Evolutionary conservation across 2,888 invertebrate species (phyloP), one percentile per base, ranked within the genome.

Genomic region (Bimastos eiseni): DNA sequence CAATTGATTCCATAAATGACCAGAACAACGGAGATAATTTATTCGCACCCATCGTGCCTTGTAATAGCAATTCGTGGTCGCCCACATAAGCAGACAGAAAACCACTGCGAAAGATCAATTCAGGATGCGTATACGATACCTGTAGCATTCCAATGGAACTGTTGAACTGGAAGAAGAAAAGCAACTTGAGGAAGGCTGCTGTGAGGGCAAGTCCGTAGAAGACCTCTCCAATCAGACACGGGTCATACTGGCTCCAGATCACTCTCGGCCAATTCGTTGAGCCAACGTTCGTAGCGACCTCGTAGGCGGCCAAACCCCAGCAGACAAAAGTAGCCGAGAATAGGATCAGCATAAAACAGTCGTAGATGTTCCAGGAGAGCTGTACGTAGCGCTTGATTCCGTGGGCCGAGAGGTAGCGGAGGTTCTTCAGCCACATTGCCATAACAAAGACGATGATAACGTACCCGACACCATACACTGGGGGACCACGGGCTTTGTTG

Each of bases 241-340:
- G 96, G 94, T 97, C 97, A 92, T 96, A 95, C 93, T 96, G 96
- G 93, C 96, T 95, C 97, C 97, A 97, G 94, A 96, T 96, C 94
- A 96, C 96, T 91, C 97, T 95, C 93, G 96, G 96, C 93, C 96
- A 93, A 91, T 96, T 55, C 5, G n/a, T 34, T 8, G 89, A 70
- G 17, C 83, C 91, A 30, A 89, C 38, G 41, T 86, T 95, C 83
- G 94, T 93, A n/a, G 94, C 93, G 0, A 96, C 95, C 93, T 96
- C 96, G 55, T 96, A 92, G 90, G 96, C 96, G 24, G 96, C 96
- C n/a, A 95, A 95, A n/a, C 96, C 92, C 97, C 97, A 97, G 93
- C 96, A 96, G 34, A 96, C 92, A 44, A 97, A 97, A 96, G 97
- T 97, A 95, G 96, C 96, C 93, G 98, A 98, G 15, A 96, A 98